These are phyloP conservation scores for Potamilus streckersoni DNA, from an alignment of 1,140 invertebrate species.

Conservation along the genomic window DNA sequence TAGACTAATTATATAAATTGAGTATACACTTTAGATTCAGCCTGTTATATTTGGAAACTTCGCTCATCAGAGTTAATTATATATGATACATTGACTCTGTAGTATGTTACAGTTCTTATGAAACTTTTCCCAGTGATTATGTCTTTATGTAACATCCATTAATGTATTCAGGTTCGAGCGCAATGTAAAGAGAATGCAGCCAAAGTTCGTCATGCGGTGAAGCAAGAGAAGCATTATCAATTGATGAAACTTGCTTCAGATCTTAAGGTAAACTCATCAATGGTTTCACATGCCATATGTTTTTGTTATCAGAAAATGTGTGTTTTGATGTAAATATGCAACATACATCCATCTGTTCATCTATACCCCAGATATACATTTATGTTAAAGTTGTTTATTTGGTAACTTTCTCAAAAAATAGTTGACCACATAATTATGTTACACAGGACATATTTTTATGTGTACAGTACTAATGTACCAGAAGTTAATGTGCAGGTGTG, in stretches of 20 bases:
- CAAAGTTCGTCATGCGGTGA: slow-evolving; percentile 59
- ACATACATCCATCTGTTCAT: not conserved
- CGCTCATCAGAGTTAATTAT: no score
- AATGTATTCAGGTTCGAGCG: slow-evolving; percentile 54
- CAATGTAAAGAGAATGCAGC: slow-evolving; percentile 62
- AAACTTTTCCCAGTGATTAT: no score
- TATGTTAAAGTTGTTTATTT: not conserved
- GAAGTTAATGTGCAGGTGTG: no score
- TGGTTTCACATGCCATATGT: not conserved
- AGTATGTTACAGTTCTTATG: no score
- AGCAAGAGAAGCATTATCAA: slow-evolving; percentile 58
- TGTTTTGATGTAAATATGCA: not conserved
- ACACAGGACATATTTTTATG: no score
- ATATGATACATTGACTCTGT: no score
- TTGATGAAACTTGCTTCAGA: slow-evolving; percentile 53
- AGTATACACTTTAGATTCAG: no score
- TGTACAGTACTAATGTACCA: no score
- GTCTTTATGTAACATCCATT: no score
- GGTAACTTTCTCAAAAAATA: not conserved
- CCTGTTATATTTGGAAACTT: no score
- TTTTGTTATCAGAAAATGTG: not conserved
- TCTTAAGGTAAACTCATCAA: slow-evolving; percentile 43
- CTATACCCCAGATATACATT: not conserved
- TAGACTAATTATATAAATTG: not conserved
- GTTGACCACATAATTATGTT: no score